Evolutionary conservation across 2,113 vertebrate species (phyloP).

Genomic region (Oreochromis tanganicae): DNA sequence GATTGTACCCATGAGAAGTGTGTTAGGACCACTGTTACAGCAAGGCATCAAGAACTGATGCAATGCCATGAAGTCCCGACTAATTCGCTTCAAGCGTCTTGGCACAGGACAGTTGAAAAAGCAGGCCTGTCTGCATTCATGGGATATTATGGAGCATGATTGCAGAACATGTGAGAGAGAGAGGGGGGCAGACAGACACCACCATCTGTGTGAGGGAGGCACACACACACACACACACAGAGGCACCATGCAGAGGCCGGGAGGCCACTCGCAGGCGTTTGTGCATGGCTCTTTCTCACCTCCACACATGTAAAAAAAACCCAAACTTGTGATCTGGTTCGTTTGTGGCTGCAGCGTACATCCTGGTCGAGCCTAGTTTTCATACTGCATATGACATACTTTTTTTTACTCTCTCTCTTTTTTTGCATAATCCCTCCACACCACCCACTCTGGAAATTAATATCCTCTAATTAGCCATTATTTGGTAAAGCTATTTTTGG

Average conservation of each 20-base stretch:
- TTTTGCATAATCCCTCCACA: background rate
- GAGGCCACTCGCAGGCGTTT: background rate
- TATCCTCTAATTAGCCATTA: background rate
- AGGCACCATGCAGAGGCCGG: background rate
- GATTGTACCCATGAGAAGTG: background rate
- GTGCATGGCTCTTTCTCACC: background rate
- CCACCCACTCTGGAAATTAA: background rate
- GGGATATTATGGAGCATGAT: background rate
- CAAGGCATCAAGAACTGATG: background rate
- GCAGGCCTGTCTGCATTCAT: background rate
- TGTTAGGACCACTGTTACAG: background rate
- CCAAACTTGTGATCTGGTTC: background rate
- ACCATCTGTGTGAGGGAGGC: constrained; percentile 1
- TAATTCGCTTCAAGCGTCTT: background rate
- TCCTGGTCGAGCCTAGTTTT: background rate
- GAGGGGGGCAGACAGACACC: background rate
- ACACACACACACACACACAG: background rate
- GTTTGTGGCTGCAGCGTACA: background rate
- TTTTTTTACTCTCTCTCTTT: background rate
- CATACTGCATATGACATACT: background rate
- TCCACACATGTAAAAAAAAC: background rate
- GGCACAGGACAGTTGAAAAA: background rate
- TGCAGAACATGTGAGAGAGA: constrained; percentile 32
- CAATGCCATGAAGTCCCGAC: constrained; percentile 5
- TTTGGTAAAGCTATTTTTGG: background rate